A percentile compares a stretch with the other conserved stretches of the same genome.
These are phyloP conservation scores for Sturnus vulgaris DNA, from an alignment of 2,113 vertebrate genomes.

Conservation along the genomic window DNA sequence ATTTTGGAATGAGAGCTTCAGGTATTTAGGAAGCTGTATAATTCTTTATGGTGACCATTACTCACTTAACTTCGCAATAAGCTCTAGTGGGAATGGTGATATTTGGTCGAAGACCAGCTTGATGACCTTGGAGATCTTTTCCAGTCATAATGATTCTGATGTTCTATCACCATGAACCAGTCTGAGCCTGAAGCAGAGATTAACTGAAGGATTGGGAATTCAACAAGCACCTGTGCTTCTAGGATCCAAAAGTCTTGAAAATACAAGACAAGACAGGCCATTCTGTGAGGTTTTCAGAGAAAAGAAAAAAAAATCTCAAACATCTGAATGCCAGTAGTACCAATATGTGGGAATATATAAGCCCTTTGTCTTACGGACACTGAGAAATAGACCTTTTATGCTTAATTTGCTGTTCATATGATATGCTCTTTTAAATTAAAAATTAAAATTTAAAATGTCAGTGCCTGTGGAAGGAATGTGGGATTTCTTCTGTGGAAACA, in stretches of 20 bases:
- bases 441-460: background rate
- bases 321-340: background rate
- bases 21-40: background rate
- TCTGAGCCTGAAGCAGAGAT: background rate
- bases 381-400: background rate
- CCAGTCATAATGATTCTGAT: background rate
- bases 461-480: background rate
- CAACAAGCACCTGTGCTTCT: background rate
- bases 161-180: background rate
- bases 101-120: fast-evolving
- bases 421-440: background rate
- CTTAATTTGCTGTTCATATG: background rate
- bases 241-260: background rate
- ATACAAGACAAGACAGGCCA: background rate
- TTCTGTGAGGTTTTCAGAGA: background rate
- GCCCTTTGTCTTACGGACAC: background rate
- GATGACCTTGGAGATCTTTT: background rate
- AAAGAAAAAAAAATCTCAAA: background rate
- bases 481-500: background rate
- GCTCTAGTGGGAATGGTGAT: background rate
- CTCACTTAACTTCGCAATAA: background rate
- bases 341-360: background rate
- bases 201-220: background rate
- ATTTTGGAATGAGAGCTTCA: background rate
- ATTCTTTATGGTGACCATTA: background rate